Base-by-base conservation (phyloP, 2,113 vertebrate species). In the Machaerirhynchus nigripectus region DNA sequence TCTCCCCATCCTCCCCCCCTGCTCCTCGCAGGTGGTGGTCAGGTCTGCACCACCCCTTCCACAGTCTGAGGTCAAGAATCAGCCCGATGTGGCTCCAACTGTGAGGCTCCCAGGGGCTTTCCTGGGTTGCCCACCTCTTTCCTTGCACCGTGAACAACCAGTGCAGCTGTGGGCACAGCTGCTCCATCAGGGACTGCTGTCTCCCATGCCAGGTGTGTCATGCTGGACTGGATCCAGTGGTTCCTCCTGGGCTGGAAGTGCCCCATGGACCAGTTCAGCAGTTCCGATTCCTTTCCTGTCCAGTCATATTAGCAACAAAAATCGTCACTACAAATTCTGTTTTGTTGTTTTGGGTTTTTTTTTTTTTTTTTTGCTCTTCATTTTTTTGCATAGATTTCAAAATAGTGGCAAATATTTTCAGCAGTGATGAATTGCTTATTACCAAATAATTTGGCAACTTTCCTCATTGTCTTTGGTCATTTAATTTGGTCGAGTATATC, bases 291-390 rank as follows among this genome's bases (percentile, higher is more conserved):
- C 26, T 65, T 77, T 74, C 27, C 33, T 52, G 42, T 39, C 35
- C 30, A 15, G 19, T 63, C 12, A 59, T 40, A 28, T 7, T 60
- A 84, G 13, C 20, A 31, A 37, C n/a, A 89, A 89, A 93, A 81
- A 46, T 16, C 2, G n/a, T 47, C 7, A 27, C 8, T 31, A 28
- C 2, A 49, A 55, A 10, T 33, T 64, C 53, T 52, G 26, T 27
- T 86, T 52, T 68, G 21, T 17, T 50, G 16, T 10, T 47, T 73
- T 23, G 9, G 1, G 3, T 6, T 37, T 23, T 53, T 39, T 17
- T 9, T 22, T 3, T 6, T 37, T 23, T 53, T 39, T 17, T 9
- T 22, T 3, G 2, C 5, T 23, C 13, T 70, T 5, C 3, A 3
- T 31, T 44, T 70, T 89, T 81, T 16, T 15, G 63, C 4, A 5